Evolutionary conservation across 2,888 invertebrate genomes (phyloP).

Genomic region (Diogma glabrata): DNA sequence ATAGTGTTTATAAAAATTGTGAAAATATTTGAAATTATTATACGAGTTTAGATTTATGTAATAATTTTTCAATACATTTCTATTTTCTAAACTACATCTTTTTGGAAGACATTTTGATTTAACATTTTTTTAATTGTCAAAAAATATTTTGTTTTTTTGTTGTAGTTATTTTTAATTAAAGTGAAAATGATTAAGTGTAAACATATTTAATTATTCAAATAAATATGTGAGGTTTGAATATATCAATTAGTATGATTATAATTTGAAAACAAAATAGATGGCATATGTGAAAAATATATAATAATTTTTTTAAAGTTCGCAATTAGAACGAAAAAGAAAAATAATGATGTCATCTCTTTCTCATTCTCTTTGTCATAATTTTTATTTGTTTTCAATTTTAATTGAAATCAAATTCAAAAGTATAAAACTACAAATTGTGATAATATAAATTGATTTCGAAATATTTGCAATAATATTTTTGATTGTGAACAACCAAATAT

Average conservation of each 20-base stretch:
- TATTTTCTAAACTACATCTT: slow-evolving; percentile 2
- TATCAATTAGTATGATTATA: too few relatives aligned
- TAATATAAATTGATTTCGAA: too few relatives aligned
- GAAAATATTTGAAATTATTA: too few relatives aligned
- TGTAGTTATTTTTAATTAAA: too few relatives aligned
- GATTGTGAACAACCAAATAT: slow-evolving; percentile 3
- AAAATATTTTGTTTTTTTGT: neutral
- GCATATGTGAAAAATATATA: slow-evolving; percentile 7
- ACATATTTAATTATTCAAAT: too few relatives aligned
- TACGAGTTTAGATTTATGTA: too few relatives aligned
- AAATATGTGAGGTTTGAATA: too few relatives aligned
- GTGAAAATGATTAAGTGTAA: too few relatives aligned
- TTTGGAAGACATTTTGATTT: slow-evolving; percentile 6
- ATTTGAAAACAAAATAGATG: neutral
- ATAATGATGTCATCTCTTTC: slow-evolving; percentile 9
- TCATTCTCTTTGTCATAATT: slow-evolving; percentile 7
- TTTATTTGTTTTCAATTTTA: too few relatives aligned
- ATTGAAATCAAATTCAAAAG: too few relatives aligned
- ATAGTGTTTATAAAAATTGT: too few relatives aligned
- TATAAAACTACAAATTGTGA: too few relatives aligned
- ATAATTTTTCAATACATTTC: slow-evolving; percentile 4
- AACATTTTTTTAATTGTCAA: slow-evolving; percentile 4
- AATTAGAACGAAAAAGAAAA: slow-evolving; percentile 8
- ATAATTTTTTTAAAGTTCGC: slow-evolving; percentile 1
- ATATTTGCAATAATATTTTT: slow-evolving; percentile 2